Conservation (phyloP, 2,888 invertebrate genomes). For the Epicampocera succincta region DNA sequence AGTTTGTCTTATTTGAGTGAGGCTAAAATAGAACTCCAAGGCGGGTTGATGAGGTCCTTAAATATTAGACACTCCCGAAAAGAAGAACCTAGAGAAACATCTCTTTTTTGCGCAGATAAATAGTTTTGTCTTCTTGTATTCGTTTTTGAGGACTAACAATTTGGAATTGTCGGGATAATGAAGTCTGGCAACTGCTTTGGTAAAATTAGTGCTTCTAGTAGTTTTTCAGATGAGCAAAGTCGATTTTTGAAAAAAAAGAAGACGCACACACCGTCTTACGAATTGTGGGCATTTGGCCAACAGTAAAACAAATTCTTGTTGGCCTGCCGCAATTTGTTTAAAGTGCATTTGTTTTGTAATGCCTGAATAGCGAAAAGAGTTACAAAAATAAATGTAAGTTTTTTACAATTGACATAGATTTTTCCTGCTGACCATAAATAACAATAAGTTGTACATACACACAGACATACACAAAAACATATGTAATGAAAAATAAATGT, state of each 20-base stretch:
- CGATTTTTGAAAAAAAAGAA: conserved; percentile 3
- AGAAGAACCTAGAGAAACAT: too few relatives aligned
- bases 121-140: too few relatives aligned
- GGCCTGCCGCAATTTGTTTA: conserved; percentile 18
- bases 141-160: too few relatives aligned
- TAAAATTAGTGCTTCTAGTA: neutral
- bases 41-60: too few relatives aligned
- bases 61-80: too few relatives aligned
- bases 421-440: neutral
- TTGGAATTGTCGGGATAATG: too few relatives aligned
- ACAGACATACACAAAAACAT: conserved; percentile 13
- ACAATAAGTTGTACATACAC: neutral
- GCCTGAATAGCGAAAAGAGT: conserved; percentile 13
- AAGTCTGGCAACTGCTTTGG: neutral
- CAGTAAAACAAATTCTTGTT: conserved; percentile 44
- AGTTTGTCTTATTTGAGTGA: too few relatives aligned
- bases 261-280: conserved; percentile 16
- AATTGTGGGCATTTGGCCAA: conserved; percentile 59
- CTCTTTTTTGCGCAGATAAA: too few relatives aligned
- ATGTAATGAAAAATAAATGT: conserved; percentile 23
- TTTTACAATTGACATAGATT: conserved; percentile 44
- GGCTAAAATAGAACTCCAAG: too few relatives aligned
- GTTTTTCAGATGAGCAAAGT: neutral
- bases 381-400: conserved; percentile 1
- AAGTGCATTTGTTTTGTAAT: conserved; percentile 40